Percentiles rank a stretch among this genome's conserved stretches.
Conservation (phyloP, 2,888 invertebrate species). For the Trachelus iudaicus region DNA sequence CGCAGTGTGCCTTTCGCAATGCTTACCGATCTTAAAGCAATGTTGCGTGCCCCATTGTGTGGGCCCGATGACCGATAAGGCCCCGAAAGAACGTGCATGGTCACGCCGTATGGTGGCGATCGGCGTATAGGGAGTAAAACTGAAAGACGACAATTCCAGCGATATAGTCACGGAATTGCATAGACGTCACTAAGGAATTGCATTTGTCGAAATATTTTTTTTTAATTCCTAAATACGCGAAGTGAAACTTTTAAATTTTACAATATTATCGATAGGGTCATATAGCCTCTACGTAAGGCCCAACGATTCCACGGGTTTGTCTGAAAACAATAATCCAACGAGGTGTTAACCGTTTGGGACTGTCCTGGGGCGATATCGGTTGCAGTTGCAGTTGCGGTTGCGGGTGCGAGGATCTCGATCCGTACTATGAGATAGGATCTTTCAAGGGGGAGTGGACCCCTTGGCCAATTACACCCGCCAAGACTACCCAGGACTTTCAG, state of each 20-base stretch:
- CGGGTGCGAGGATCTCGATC: conserved; percentile 58
- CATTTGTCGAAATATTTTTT: conserved; percentile 20
- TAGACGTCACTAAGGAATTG: conserved; percentile 23
- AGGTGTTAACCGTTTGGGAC: conserved; percentile 17
- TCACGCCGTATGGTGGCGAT: no score
- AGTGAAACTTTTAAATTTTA: no score
- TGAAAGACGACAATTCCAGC: no score
- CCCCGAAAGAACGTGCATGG: no score
- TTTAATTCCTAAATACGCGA: no score
- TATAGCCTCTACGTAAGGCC: background rate
- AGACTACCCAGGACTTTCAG: conserved; percentile 5
- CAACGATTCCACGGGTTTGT: background rate
- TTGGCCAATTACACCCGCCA: conserved; percentile 60
- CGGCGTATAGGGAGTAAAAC: no score
- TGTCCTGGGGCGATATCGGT: conserved; percentile 22
- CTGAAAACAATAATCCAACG: no score
- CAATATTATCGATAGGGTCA: no score
- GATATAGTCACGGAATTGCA: conserved; percentile 3
- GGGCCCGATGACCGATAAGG: conserved; percentile 45
- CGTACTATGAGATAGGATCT: conserved; percentile 54
- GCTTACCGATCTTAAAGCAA: conserved; percentile 41
- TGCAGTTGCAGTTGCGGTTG: conserved; percentile 26
- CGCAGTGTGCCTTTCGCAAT: conserved; percentile 44
- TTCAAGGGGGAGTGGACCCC: conserved; percentile 24
- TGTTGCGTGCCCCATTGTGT: conserved; percentile 40